Percentiles rank a stretch among this genome's conserved stretches.
phyloP scores from a whole-genome alignment of 2,797 vertebrate genomes.

The Aulostomus chinensis region DNA sequence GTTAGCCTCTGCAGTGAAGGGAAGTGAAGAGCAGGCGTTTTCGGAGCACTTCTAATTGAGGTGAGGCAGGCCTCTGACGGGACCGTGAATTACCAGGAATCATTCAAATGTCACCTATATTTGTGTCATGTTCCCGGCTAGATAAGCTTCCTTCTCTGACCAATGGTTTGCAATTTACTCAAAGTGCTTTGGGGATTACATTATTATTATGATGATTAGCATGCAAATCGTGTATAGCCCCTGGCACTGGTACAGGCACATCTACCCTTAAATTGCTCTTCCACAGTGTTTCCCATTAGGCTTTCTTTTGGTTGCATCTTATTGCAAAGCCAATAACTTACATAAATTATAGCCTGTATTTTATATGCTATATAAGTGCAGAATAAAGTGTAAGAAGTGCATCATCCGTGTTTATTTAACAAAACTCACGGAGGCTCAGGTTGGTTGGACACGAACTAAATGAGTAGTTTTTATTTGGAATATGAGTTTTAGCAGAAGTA shows the following conservation, averaged over 20 bases:
- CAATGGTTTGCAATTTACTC: constrained; percentile 79
- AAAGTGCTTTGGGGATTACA: constrained; percentile 80
- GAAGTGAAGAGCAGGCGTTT: constrained; percentile 37
- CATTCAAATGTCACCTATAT: constrained; percentile 75
- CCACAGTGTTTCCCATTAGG: constrained; percentile 81
- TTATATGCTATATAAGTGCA: constrained; percentile 48
- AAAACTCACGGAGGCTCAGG: too few relatives aligned
- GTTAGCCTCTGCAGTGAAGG: too few relatives aligned
- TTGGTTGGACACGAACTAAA: too few relatives aligned
- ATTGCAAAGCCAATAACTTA: constrained; percentile 78
- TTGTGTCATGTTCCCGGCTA: constrained; percentile 72
- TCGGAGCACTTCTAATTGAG: constrained; percentile 60
- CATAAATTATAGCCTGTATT: constrained; percentile 73
- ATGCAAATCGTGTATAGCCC: constrained; percentile 84
- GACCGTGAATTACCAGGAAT: constrained; percentile 72
- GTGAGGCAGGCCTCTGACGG: constrained; percentile 60
- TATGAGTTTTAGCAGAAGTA: too few relatives aligned
- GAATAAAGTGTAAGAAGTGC: too few relatives aligned
- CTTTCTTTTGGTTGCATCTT: constrained; percentile 81
- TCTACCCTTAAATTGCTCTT: constrained; percentile 84
- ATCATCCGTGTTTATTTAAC: too few relatives aligned
- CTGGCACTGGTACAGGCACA: constrained; percentile 78
- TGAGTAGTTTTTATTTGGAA: too few relatives aligned
- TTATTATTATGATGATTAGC: constrained; percentile 87
- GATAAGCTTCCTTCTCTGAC: constrained; percentile 81